These are phyloP conservation scores for Corapipo altera DNA, from an alignment of 2,113 vertebrate genomes.

Conservation along the genomic window DNA sequence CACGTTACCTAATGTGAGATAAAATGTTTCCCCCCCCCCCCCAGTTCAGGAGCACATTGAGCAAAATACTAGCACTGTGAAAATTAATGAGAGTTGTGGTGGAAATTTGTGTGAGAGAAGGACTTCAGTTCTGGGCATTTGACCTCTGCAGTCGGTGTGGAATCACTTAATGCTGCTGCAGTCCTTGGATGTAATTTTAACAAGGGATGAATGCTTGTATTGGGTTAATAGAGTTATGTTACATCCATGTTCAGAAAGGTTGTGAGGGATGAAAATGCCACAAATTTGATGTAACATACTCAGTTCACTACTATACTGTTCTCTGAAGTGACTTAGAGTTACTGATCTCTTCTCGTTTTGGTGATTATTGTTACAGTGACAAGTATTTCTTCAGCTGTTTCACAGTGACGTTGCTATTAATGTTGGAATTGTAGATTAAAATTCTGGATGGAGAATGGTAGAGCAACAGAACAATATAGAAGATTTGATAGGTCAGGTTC, in stretches of 20 bases:
- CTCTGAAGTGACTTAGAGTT: not conserved
- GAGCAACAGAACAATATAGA: not conserved
- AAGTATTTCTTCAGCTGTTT: not conserved
- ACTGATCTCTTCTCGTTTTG: not conserved
- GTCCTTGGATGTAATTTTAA: not conserved
- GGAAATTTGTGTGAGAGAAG: not conserved
- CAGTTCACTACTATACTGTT: not conserved
- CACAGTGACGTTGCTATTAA: not conserved
- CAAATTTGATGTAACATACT: not conserved
- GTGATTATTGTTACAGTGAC: not conserved
- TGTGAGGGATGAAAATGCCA: not conserved
- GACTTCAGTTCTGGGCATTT: rapidly evolving
- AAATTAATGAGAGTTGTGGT: not conserved
- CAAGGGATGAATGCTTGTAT: not conserved
- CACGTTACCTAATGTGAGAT: rapidly evolving
- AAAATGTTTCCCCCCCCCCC: too few species aligned
- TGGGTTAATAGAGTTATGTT: not conserved
- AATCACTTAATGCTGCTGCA: not conserved
- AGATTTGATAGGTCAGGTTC: not conserved
- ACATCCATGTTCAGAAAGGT: not conserved
- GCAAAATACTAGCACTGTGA: not conserved
- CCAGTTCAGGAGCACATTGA: not conserved
- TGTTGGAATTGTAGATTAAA: not conserved
- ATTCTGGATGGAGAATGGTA: not conserved
- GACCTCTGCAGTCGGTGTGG: not conserved